Percentiles rank a stretch among this genome's conserved stretches.
phyloP scores from a whole-genome alignment of 2,113 vertebrate species.

The Piaya cayana region DNA sequence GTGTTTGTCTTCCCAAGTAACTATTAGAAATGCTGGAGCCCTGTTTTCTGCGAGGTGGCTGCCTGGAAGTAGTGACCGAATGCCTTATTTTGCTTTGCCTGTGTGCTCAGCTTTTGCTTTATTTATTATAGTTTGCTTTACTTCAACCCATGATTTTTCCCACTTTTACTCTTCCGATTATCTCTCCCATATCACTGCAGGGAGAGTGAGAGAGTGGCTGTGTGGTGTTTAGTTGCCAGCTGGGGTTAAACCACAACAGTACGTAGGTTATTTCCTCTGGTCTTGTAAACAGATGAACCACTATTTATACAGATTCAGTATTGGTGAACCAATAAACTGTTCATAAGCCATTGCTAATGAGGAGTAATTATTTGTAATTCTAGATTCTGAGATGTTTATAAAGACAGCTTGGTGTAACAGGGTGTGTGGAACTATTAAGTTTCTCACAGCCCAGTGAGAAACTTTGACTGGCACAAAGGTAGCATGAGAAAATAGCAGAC shows the following conservation, averaged over 20 bases:
- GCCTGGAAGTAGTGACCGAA: no score
- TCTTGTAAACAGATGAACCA: neutral
- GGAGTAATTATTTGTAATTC: slow-evolving; percentile 58
- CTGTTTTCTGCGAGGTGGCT: no score
- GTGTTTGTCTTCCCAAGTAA: no score
- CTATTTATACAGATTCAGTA: slow-evolving; percentile 48
- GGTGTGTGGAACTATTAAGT: neutral
- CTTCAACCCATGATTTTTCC: no score
- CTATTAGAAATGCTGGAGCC: no score
- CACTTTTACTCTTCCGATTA: no score
- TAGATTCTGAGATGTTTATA: slow-evolving; percentile 23
- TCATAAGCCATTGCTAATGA: slow-evolving; percentile 61
- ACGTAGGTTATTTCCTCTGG: neutral
- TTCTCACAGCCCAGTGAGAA: neutral
- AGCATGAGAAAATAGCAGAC: neutral
- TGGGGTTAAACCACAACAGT: neutral
- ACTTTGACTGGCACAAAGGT: neutral
- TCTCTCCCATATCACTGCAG: no score
- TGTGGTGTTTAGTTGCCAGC: no score
- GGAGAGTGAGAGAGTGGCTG: no score
- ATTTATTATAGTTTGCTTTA: no score
- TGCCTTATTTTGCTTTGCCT: no score
- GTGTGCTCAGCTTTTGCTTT: no score
- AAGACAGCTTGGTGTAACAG: neutral
- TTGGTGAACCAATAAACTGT: slow-evolving; percentile 50